Evolutionary conservation across 2,113 vertebrate genomes (phyloP).

Genomic region (Suricata suricatta): DNA sequence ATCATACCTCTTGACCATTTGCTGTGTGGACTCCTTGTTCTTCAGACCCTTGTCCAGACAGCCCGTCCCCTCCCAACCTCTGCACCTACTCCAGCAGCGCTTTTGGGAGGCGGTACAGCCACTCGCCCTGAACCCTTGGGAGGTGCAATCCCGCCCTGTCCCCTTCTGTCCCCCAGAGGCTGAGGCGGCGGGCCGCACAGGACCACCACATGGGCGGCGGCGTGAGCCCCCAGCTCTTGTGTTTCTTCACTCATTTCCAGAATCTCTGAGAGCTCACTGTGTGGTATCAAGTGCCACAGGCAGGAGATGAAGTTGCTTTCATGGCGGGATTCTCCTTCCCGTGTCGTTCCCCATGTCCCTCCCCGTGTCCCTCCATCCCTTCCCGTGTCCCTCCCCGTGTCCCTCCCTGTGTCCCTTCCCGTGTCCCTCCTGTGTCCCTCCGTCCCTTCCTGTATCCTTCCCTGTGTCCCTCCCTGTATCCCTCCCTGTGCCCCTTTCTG

Average conservation of each 20-base stretch:
- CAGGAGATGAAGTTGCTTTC: neutral
- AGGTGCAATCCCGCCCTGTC: neutral
- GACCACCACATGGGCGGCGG: accelerated
- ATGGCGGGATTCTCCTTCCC: no score
- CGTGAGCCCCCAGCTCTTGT: neutral
- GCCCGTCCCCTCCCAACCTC: accelerated
- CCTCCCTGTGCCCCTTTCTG: no score
- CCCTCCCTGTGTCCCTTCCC: no score
- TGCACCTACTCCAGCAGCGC: no score
- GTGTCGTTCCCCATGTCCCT: no score
- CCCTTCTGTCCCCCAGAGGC: neutral
- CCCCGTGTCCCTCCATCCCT: no score
- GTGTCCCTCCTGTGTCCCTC: no score
- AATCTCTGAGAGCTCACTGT: neutral
- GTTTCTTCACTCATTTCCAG: neutral
- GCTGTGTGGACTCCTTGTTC: accelerated
- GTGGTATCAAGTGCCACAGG: neutral
- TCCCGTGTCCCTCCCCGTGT: no score
- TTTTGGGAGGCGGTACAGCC: neutral
- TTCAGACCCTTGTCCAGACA: accelerated
- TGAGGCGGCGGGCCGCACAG: accelerated
- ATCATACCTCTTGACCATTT: neutral
- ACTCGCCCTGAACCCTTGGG: neutral
- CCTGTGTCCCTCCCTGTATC: no score
- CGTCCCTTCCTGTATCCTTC: no score